These are phyloP conservation scores for Glaucomys volans DNA, from an alignment of 2,113 vertebrate species.

Conservation along the genomic window DNA sequence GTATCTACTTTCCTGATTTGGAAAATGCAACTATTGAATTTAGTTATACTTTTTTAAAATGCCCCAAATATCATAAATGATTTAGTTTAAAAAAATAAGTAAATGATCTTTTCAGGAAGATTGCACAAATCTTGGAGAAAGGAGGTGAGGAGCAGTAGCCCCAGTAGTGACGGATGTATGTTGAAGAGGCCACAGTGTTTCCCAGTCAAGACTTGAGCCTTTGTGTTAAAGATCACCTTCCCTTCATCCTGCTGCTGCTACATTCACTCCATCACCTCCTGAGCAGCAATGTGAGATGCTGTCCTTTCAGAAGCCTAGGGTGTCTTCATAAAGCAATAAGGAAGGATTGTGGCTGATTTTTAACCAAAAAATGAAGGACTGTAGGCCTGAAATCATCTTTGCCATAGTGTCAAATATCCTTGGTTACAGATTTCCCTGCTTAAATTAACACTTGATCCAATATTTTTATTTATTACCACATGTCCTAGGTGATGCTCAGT, in stretches of 20 bases:
- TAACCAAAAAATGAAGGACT: not conserved
- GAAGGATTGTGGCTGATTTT: not conserved
- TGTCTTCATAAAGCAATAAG: not conserved
- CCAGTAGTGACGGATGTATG: not conserved
- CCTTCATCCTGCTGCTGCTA: not conserved
- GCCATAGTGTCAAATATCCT: not conserved
- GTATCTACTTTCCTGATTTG: not conserved
- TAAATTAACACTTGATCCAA: not conserved
- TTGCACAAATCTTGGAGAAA: accelerated
- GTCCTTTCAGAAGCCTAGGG: not conserved
- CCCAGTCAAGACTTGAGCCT: not conserved
- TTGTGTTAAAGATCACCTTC: not conserved
- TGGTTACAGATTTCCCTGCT: not conserved
- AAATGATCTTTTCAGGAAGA: not conserved
- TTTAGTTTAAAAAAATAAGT: not conserved
- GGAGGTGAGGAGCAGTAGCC: not conserved
- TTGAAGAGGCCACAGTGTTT: not conserved
- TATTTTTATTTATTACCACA: not conserved
- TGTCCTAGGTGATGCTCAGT: not conserved
- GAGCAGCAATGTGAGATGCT: not conserved
- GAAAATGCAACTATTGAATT: not conserved
- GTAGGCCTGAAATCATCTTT: not conserved
- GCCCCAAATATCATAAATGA: not conserved
- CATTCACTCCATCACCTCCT: not conserved
- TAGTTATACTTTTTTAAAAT: not conserved